Evolutionary conservation across 1,140 invertebrate species (phyloP), one percentile per base, ranked within the genome.

Genomic region (Aphaenogaster floridana): DNA sequence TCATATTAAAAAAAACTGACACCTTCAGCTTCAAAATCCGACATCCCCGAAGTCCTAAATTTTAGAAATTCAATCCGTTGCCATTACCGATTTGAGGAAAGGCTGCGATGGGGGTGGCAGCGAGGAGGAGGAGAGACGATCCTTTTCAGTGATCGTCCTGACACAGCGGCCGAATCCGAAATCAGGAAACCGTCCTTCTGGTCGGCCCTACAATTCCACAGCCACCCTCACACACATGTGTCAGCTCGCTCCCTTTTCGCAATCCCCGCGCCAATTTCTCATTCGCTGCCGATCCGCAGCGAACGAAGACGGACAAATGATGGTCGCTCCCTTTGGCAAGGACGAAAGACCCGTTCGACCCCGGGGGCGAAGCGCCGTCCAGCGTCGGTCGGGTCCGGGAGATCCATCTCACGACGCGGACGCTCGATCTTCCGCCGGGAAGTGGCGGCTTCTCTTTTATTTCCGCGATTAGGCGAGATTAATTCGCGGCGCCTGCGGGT

Each of bases 401-500:
- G 28, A 83, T 83, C 68, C 52, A 36, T 83, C 68, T 83, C 68
- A 17, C 54, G 42, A 76, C 72, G 39, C 57, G 54, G 42, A 36
- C 80, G 45, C 45, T 84, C 69, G 28, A 84, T 84, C 80, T 84
- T 76, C 48, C 59, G 74, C 21, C 45, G 57, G 42, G 42, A 39
- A 63, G 28, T 34, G 59, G n/a, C 7, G 48, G 66, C 21, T 50
- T n/a, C 68, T 48, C 54, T 76, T 76, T 84, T 84, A 84, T 84
- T 61, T 50, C 54, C 69, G 45, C 80, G 80, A 84, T 84, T 84
- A 84, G 34, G 21, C 34, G 69, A 84, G 80, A 84, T 84, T 84
- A 84, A 84, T 84, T 84, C 80, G 52, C 28, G 42, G 42, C 17
- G 69, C 11, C 68, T 59, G 69, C 80, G 54, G 54, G 69, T 50